These are phyloP conservation scores for Chrysemys picta DNA, from an alignment of 2,113 vertebrate species.

Conservation along the genomic window DNA sequence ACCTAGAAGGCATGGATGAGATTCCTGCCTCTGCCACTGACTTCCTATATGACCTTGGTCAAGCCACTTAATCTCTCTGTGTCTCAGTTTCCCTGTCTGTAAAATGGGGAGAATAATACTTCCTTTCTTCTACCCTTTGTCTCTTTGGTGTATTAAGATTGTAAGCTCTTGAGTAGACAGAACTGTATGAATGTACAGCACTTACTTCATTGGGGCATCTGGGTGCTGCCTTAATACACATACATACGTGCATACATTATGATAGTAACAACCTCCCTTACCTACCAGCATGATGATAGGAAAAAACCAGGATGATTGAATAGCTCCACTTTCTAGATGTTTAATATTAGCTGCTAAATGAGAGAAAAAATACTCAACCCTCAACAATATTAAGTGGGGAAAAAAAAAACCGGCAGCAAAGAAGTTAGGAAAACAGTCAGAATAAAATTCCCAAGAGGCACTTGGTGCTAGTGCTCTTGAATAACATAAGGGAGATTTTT, in stretches of 20 bases:
- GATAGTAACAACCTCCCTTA: background rate
- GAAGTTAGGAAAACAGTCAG: conserved; percentile 37
- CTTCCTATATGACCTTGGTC: background rate
- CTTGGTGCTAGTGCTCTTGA: background rate
- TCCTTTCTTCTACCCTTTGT: background rate
- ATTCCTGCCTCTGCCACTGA: background rate
- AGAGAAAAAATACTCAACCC: background rate
- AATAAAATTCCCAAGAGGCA: conserved; percentile 37
- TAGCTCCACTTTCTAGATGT: background rate
- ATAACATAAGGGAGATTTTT: conserved; percentile 32
- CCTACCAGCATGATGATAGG: background rate
- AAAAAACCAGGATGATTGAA: background rate
- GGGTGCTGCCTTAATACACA: background rate
- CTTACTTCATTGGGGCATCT: background rate
- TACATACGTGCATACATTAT: background rate
- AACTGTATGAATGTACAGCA: background rate
- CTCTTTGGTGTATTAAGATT: background rate
- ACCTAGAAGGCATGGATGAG: background rate
- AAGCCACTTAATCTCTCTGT: background rate
- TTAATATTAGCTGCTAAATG: background rate
- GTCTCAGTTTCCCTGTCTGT: too few relatives aligned
- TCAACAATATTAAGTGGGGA: background rate
- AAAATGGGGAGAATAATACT: background rate
- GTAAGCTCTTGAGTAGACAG: background rate
- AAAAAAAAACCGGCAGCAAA: background rate